Evolutionary conservation across 2,113 vertebrate species (phyloP).

Genomic region (Dromiciops gliroides): DNA sequence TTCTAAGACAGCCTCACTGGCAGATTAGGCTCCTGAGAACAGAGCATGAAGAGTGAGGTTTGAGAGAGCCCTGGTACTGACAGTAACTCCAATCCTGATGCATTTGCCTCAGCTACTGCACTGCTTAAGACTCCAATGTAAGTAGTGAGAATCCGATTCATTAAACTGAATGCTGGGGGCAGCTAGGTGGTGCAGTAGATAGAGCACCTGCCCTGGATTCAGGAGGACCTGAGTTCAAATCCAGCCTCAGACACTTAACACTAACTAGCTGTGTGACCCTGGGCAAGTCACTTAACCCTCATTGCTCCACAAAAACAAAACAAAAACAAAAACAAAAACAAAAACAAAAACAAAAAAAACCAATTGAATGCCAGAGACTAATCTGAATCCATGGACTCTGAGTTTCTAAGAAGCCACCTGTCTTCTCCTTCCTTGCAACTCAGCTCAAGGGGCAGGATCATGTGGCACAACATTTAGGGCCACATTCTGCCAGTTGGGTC

Average conservation of each 20-base stretch:
- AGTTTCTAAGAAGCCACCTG: conserved; percentile 1
- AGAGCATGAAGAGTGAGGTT: background rate
- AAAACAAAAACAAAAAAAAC: no score
- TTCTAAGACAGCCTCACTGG: background rate
- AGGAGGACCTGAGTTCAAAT: no score
- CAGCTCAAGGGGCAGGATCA: conserved; percentile 8
- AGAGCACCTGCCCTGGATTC: no score
- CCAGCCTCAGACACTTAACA: no score
- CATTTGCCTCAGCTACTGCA: background rate
- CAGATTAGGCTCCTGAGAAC: background rate
- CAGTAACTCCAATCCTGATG: background rate
- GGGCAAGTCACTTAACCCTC: no score
- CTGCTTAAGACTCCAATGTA: background rate
- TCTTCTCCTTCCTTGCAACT: background rate
- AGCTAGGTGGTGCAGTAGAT: no score
- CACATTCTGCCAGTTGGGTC: background rate
- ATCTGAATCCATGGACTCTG: conserved; percentile 27
- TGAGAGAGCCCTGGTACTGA: no score
- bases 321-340: no score
- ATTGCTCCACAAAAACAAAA: no score
- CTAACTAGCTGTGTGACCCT: no score
- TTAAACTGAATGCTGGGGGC: background rate
- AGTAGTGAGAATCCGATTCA: background rate
- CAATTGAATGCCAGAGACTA: background rate
- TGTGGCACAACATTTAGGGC: background rate